These are phyloP conservation scores for Scopus umbretta DNA, from an alignment of 2,113 vertebrate genomes.

Conservation along the genomic window DNA sequence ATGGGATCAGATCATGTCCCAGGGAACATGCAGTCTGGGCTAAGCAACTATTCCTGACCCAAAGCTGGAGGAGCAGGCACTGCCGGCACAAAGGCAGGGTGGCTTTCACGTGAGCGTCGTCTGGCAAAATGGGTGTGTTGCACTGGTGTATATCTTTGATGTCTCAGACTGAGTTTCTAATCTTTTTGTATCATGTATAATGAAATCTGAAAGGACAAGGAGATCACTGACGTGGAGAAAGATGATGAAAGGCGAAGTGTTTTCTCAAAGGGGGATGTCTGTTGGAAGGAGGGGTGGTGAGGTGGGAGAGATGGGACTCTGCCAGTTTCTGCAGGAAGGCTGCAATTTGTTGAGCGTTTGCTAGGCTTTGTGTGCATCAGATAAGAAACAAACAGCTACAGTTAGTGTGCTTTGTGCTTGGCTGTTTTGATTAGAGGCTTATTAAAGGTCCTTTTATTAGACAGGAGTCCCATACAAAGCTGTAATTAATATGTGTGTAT, in stretches of 20 bases:
- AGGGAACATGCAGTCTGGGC: background rate
- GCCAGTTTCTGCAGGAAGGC: constrained; percentile 7
- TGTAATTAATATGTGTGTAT: constrained; percentile 27
- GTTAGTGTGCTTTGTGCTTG: constrained; percentile 3
- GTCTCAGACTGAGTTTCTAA: background rate
- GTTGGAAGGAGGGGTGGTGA: background rate
- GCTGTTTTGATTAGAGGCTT: constrained; percentile 29
- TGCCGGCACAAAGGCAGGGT: background rate
- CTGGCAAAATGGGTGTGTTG: background rate
- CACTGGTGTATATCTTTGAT: background rate
- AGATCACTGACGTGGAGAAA: background rate
- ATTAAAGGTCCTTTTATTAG: constrained; percentile 25
- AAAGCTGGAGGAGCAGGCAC: background rate
- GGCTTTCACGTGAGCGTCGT: rapidly evolving
- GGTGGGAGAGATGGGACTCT: constrained; percentile 2
- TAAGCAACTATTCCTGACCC: background rate
- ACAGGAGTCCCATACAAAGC: background rate
- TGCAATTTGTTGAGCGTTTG: background rate
- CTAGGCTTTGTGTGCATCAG: constrained; percentile 27
- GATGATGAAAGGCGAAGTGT: background rate
- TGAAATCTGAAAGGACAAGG: background rate
- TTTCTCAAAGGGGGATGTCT: background rate
- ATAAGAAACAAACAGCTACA: constrained; percentile 16
- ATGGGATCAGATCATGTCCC: background rate
- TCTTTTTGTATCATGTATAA: background rate